Percentiles rank a stretch among this genome's conserved stretches.
phyloP scores from a whole-genome alignment of 2,113 vertebrate genomes.

The Vimba vimba region DNA sequence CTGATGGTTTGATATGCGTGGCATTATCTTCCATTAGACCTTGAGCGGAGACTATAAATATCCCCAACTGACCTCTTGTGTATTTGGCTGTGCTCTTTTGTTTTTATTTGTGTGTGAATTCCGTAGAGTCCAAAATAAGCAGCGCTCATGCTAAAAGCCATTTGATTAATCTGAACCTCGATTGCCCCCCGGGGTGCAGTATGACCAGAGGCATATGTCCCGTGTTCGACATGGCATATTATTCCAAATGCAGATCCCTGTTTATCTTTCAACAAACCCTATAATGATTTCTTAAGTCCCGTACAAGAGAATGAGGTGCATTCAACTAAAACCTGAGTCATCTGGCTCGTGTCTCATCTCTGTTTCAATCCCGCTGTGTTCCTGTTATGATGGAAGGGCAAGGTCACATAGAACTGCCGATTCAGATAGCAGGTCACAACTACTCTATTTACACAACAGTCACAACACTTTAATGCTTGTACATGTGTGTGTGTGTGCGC shows the following conservation, averaged over 20 bases:
- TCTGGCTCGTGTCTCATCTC: constrained; percentile 55
- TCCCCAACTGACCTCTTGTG: constrained; percentile 29
- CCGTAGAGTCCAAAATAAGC: constrained; percentile 28
- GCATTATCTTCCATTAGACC: constrained; percentile 45
- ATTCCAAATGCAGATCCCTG: constrained; percentile 9
- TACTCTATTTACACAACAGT: constrained; percentile 8
- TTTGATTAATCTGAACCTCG: constrained; percentile 57
- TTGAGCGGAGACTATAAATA: constrained; percentile 37
- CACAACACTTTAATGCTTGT: background rate
- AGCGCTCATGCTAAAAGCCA: constrained; percentile 47
- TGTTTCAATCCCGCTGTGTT: constrained; percentile 59
- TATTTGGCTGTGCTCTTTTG: constrained; percentile 35
- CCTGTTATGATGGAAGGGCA: constrained; percentile 65
- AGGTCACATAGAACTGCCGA: constrained; percentile 29
- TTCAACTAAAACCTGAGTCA: constrained; percentile 66
- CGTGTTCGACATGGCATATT: constrained; percentile 30
- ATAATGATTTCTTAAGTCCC: constrained; percentile 8
- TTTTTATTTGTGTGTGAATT: constrained; percentile 24
- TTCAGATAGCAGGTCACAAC: constrained; percentile 26
- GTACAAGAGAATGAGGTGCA: constrained; percentile 18
- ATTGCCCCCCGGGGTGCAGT: constrained; percentile 44
- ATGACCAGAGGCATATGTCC: constrained; percentile 54
- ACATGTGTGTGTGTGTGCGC: background rate
- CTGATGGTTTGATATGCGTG: constrained; percentile 31
- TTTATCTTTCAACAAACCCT: constrained; percentile 21